These are phyloP conservation scores for Ephialtes manifestator DNA, from an alignment of 2,888 invertebrate genomes.

Conservation along the genomic window DNA sequence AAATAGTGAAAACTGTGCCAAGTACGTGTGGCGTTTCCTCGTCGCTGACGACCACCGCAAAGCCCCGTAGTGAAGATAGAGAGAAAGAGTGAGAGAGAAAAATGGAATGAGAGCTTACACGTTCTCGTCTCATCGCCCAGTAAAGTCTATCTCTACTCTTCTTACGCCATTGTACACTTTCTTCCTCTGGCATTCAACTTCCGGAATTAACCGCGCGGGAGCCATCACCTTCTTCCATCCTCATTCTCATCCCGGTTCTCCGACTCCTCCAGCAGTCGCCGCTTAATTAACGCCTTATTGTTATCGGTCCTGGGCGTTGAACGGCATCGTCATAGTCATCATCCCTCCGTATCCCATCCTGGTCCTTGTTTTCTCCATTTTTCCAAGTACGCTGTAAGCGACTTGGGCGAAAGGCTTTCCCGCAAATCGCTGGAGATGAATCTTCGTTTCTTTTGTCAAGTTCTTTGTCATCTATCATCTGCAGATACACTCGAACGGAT, in stretches of 20 bases:
- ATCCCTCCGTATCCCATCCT: slow-evolving; percentile 18
- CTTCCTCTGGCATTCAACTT: slow-evolving; percentile 74
- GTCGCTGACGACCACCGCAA: slow-evolving; percentile 42
- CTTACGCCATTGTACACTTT: slow-evolving; percentile 56
- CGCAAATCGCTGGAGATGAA: slow-evolving; percentile 44
- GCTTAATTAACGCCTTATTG: slow-evolving; percentile 80
- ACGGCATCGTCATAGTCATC: slow-evolving; percentile 17
- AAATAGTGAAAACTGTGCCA: slow-evolving; percentile 68
- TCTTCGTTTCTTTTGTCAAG: slow-evolving; percentile 69
- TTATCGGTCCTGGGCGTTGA: slow-evolving; percentile 70
- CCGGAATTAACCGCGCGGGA: slow-evolving; percentile 75
- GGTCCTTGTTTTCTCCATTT: slow-evolving; percentile 23
- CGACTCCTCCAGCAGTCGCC: slow-evolving; percentile 64
- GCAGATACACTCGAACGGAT: slow-evolving; percentile 59
- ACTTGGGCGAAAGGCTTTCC: background rate
- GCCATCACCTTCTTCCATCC: slow-evolving; percentile 50
- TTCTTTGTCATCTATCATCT: slow-evolving; percentile 68
- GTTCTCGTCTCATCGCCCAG: slow-evolving; percentile 3
- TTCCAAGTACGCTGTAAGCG: background rate
- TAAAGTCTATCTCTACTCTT: slow-evolving; percentile 45
- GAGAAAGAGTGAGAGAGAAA: background rate
- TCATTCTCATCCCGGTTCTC: slow-evolving; percentile 53
- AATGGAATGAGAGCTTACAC: background rate
- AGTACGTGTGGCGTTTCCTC: slow-evolving; percentile 61
- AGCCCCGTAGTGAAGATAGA: slow-evolving; percentile 43